Percentiles rank a stretch among this genome's conserved stretches.
Evolutionary conservation across 37 sponge, comb jelly and placozoan species (phyloP).

Genomic region (Ephydatia muelleri): DNA sequence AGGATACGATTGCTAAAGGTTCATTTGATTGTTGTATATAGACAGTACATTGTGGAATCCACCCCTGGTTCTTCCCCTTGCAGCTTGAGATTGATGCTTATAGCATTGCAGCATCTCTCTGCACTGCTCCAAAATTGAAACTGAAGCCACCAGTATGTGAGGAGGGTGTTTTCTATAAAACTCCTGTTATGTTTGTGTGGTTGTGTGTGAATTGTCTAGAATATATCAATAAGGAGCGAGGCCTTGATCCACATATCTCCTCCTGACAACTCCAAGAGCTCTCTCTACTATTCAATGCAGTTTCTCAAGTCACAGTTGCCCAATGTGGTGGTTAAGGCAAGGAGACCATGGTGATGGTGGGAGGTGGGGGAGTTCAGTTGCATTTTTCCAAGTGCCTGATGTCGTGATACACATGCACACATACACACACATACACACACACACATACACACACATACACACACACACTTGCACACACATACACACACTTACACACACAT

Average conservation of each 20-base stretch:
- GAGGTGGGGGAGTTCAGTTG: too few species aligned
- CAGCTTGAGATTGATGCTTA: constrained; percentile 75
- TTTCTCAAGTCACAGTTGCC: constrained; percentile 63
- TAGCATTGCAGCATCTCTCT: constrained; percentile 51
- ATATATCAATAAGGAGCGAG: constrained; percentile 38
- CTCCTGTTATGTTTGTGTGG: neutral
- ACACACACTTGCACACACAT: too few species aligned
- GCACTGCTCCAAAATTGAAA: constrained; percentile 72
- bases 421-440: too few species aligned
- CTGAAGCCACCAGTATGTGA: constrained; percentile 68
- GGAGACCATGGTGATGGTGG: too few species aligned
- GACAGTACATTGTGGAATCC: too few species aligned
- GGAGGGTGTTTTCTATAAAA: neutral
- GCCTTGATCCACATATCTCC: constrained; percentile 62
- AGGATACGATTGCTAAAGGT: constrained; percentile 90
- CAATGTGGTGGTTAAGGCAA: constrained; percentile 74
- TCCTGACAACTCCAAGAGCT: constrained; percentile 53
- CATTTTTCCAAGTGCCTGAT: too few species aligned
- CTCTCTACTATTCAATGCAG: constrained; percentile 75
- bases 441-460: too few species aligned
- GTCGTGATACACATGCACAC: too few species aligned
- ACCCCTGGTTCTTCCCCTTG: too few species aligned
- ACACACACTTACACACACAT: too few species aligned
- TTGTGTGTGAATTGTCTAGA: constrained; percentile 25
- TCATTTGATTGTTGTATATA: too few species aligned